Evolutionary conservation across 1,140 invertebrate species (phyloP).

Genomic region (Teleopsis dalmanni): DNA sequence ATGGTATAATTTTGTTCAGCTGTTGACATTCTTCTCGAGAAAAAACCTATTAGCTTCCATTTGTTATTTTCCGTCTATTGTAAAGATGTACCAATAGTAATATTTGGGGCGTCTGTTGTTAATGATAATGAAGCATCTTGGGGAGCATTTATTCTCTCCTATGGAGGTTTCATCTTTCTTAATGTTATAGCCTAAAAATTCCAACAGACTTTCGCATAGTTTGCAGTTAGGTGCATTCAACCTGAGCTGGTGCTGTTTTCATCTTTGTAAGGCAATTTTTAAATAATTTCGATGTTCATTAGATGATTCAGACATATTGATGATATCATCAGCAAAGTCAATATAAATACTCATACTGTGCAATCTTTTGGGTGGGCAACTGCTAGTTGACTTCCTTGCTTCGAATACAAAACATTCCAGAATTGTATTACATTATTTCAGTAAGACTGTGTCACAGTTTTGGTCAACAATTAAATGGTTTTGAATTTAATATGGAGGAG

Average conservation of each 20-base stretch:
- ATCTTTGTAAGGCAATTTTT: slow-evolving; percentile 14
- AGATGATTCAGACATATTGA: slow-evolving; percentile 35
- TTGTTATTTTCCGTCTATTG: slow-evolving; percentile 20
- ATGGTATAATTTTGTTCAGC: slow-evolving; percentile 30
- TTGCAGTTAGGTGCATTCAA: slow-evolving; percentile 26
- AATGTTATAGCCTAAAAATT: slow-evolving; percentile 23
- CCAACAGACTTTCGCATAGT: slow-evolving; percentile 20
- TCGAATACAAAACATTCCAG: too few species aligned
- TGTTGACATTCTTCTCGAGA: slow-evolving; percentile 29
- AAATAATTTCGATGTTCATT: slow-evolving; percentile 29
- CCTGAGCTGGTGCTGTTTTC: slow-evolving; percentile 21
- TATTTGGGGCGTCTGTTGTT: slow-evolving; percentile 25
- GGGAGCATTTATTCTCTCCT: background rate
- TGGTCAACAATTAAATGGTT: too few species aligned
- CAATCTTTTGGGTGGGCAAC: too few species aligned
- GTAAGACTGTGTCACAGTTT: too few species aligned
- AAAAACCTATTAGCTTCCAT: slow-evolving; percentile 40
- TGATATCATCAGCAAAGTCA: slow-evolving; percentile 49
- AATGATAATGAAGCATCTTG: slow-evolving; percentile 2
- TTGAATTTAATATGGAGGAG: too few species aligned
- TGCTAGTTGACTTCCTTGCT: too few species aligned
- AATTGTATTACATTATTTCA: too few species aligned
- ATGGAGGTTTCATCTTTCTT: slow-evolving; percentile 10
- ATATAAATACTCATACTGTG: too few species aligned
- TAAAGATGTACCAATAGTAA: slow-evolving; percentile 24